A percentile compares a stretch with the other conserved stretches of the same genome.
These are phyloP conservation scores for Urocynchramus pylzowi DNA, from an alignment of 2,113 vertebrate genomes.

Conservation along the genomic window DNA sequence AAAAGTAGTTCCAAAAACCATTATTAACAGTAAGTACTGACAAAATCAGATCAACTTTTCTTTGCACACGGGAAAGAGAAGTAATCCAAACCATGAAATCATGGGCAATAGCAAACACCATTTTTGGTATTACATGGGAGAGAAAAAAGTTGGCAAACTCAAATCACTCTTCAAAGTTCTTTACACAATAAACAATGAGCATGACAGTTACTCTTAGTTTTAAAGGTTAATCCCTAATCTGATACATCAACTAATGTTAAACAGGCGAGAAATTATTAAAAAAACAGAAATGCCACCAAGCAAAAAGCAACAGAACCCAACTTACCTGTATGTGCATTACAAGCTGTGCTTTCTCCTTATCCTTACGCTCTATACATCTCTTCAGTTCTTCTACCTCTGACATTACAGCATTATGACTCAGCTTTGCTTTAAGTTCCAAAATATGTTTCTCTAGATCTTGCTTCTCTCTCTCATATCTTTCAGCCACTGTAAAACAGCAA, in stretches of 20 bases:
- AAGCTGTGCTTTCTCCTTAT: conserved; percentile 83
- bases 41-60: neutral
- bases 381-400: conserved; percentile 84
- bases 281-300: neutral
- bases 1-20: neutral
- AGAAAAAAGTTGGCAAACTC: neutral
- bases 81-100: neutral
- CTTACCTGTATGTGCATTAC: conserved; percentile 81
- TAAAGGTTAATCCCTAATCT: neutral
- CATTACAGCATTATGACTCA: conserved; percentile 70
- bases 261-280: neutral
- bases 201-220: neutral
- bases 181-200: neutral
- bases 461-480: conserved; percentile 70
- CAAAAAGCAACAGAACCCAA: neutral
- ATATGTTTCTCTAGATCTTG: conserved; percentile 81
- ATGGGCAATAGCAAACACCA: neutral
- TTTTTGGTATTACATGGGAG: neutral
- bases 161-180: neutral
- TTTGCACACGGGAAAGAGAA: neutral
- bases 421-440: conserved; percentile 77
- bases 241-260: neutral
- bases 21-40: neutral
- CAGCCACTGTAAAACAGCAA: conserved; percentile 51
- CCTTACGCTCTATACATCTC: conserved; percentile 79